Conservation (phyloP, 1,140 invertebrate genomes). For the Drosophila murphyi region DNA sequence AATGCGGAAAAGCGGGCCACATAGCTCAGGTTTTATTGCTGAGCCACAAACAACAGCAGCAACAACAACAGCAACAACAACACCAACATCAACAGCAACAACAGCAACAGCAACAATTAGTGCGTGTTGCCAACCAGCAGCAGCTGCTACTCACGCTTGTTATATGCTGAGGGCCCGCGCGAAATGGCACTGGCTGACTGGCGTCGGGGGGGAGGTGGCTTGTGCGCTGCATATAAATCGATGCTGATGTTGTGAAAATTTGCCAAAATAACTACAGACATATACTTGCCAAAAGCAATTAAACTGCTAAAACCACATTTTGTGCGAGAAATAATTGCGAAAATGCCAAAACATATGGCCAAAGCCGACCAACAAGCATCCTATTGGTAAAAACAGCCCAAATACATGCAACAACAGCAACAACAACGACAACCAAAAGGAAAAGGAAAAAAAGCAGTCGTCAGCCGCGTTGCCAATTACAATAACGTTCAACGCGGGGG, state of each 20-base stretch:
- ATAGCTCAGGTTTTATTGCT: conserved; percentile 69
- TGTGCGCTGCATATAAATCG: conserved; percentile 81
- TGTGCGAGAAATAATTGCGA: conserved; percentile 83
- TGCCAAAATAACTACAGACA: conserved; percentile 80
- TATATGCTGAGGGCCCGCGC: conserved; percentile 19
- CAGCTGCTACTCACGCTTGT: conserved; percentile 49
- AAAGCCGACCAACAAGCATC: conserved; percentile 72
- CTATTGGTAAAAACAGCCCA: conserved; percentile 44
- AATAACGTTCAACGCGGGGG: conserved; percentile 27
- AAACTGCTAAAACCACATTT: conserved; percentile 83
- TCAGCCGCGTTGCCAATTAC: conserved; percentile 46
- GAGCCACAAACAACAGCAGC: conserved; percentile 56
- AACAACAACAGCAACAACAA: conserved; percentile 41
- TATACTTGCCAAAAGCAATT: conserved; percentile 76
- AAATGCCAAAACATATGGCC: conserved; percentile 83
- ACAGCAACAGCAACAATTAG: conserved; percentile 55
- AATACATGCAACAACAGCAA: conserved; percentile 30
- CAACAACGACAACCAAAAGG: conserved; percentile 15
- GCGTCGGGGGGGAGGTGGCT: background rate
- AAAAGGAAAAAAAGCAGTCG: conserved; percentile 31
- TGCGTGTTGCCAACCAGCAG: conserved; percentile 75
- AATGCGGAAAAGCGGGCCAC: conserved; percentile 58
- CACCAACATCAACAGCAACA: conserved; percentile 34
- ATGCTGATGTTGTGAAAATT: conserved; percentile 82
- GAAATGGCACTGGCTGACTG: background rate